phyloP scores from a whole-genome alignment of 2,888 invertebrate genomes.

The Cryptophagus acutangulus region DNA sequence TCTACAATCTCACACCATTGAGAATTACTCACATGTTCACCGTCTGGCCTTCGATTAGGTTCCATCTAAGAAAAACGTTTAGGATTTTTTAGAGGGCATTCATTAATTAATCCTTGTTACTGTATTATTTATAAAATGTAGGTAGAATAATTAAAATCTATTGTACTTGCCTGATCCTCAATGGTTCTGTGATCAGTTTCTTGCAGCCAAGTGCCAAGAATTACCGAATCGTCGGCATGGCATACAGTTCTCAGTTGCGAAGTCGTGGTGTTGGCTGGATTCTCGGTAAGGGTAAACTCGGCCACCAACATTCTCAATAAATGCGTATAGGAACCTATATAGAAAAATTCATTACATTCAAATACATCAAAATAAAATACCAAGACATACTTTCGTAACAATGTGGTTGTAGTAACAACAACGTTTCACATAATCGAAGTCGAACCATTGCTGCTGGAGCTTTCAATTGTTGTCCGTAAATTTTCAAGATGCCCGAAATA shows the following conservation, averaged over 20 bases:
- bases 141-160: too few species aligned
- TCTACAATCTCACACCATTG: slow-evolving; percentile 25
- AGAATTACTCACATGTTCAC: slow-evolving; percentile 69
- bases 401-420: slow-evolving; percentile 70
- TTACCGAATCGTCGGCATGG: slow-evolving; percentile 83
- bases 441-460: slow-evolving; percentile 92
- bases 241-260: slow-evolving; percentile 78
- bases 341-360: slow-evolving; percentile 11
- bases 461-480: slow-evolving; percentile 87
- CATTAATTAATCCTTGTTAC: too few species aligned
- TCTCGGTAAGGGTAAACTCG: slow-evolving; percentile 92
- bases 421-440: slow-evolving; percentile 85
- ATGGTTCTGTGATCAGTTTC: slow-evolving; percentile 95
- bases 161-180: slow-evolving; percentile 94
- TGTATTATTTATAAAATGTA: too few species aligned
- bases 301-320: slow-evolving; percentile 87
- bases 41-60: slow-evolving; percentile 75
- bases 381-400: slow-evolving; percentile 73
- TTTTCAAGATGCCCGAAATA: slow-evolving; percentile 77
- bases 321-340: slow-evolving; percentile 72
- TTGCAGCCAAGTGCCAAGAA: slow-evolving; percentile 91
- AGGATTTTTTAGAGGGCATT: too few species aligned
- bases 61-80: slow-evolving; percentile 63
- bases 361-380: slow-evolving; percentile 3
- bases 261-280: slow-evolving; percentile 85